Base-by-base conservation (phyloP, 2,888 invertebrate species). In the Sthenelais limicola region DNA sequence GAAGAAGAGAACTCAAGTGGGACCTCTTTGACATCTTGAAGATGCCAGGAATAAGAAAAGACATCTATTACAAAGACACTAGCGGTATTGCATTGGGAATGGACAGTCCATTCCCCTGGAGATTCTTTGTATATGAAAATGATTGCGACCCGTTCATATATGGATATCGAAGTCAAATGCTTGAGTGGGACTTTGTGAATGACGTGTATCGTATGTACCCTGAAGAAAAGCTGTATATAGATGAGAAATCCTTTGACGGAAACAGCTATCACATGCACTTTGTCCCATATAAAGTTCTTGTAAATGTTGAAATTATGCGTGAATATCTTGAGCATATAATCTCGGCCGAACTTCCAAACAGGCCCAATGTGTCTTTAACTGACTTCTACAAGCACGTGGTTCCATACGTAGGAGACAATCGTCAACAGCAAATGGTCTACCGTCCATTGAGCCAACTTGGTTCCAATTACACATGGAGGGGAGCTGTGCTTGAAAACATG, bases 1-100 rank as follows among this genome's bases (percentile, higher is more conserved):
- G 76, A 2, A 74, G 76, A n/a, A 71, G 49, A 30, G 78, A 78
- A 71, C 43, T 73, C 24, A 76, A 77, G 30, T 78, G 78, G 78
- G 76, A 76, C 38, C 66, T 78, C 30, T 68, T 52, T 28, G 72
- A 73, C 26, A 32, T 78, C 1, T 73, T 77, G 48, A 74, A 73
- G 48, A 62, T 69, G 28, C 73, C 74, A n/a, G 78, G 76, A 15
- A 28, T 78, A 52, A 62, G 78, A 3, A 73, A 70, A 24, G 78
- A 79, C 18, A 18, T 76, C 18, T 62, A 62, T n/a, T 38, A 35
- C 51, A 47, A 58, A n/a, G 66, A 72, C 18, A 28, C 48, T 18
- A 28, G 15, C 28, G 56, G 56, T 9, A 18, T 7, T 7, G 35
- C 24, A 26, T 28, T 56, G 24, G 71, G 58, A 15, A 33, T 70